These are phyloP conservation scores for Bombylius major DNA, from an alignment of 2,888 invertebrate species.

Conservation along the genomic window DNA sequence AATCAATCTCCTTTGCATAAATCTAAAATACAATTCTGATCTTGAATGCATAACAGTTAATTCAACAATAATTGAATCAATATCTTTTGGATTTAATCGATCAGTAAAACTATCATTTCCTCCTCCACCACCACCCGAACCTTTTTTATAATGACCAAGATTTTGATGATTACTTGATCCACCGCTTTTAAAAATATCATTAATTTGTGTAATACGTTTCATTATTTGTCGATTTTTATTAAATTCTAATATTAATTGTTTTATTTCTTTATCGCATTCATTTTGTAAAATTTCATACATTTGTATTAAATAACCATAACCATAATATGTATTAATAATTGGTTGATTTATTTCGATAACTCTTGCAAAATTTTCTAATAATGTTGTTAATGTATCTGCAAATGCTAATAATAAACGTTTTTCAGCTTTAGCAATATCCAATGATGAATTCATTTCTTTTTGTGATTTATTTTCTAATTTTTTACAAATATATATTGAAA, in stretches of 20 bases:
- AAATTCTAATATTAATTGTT: slow-evolving; percentile 56
- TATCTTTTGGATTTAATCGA: slow-evolving; percentile 63
- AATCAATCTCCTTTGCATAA: slow-evolving; percentile 62
- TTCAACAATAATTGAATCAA: slow-evolving; percentile 81
- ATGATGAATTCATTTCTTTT: slow-evolving; percentile 55
- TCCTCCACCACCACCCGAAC: slow-evolving; percentile 23
- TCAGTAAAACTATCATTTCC: slow-evolving; percentile 31
- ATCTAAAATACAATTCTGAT: slow-evolving; percentile 80
- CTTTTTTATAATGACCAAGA: slow-evolving; percentile 31
- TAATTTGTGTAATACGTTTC: slow-evolving; percentile 49
- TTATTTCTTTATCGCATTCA: slow-evolving; percentile 59
- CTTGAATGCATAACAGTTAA: slow-evolving; percentile 83
- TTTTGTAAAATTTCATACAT: slow-evolving; percentile 61
- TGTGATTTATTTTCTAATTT: slow-evolving; percentile 58
- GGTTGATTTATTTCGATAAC: slow-evolving; percentile 80
- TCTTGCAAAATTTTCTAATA: slow-evolving; percentile 76
- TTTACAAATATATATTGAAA: slow-evolving; percentile 72
- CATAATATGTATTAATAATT: slow-evolving; percentile 79
- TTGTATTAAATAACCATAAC: slow-evolving; percentile 58
- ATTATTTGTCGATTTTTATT: slow-evolving; percentile 51
- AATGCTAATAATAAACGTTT: slow-evolving; percentile 64
- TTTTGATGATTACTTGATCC: slow-evolving; percentile 17
- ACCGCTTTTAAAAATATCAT: slow-evolving; percentile 41
- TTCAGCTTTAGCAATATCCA: slow-evolving; percentile 51
- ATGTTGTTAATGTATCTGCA: slow-evolving; percentile 70